Base-by-base conservation (phyloP, 2,113 vertebrate species). In the Acanthisitta chloris region DNA sequence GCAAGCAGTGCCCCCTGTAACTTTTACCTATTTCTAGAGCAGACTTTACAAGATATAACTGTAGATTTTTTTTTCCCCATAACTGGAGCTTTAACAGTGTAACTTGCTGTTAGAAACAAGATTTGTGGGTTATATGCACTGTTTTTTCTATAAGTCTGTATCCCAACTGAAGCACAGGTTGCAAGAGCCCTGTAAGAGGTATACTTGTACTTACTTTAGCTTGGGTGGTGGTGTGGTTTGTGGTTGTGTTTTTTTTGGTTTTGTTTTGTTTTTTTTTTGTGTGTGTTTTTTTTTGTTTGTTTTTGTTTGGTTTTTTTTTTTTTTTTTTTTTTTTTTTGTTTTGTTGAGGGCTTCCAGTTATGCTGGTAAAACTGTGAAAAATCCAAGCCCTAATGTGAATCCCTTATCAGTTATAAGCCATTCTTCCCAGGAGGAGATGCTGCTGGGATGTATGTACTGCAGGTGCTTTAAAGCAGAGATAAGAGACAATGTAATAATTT, bases 331-430 rank as follows among this genome's bases (percentile, higher is more conserved):
- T n/a, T n/a, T n/a, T n/a, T n/a, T n/a, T n/a, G n/a, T 90, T 86
- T 51, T 74, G 45, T 55, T 1, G 8, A 57, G n/a, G 34, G n/a
- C 33, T 86, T 31, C 29, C 13, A 17, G 58, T 66, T 73, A 24
- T 18, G n/a, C n/a, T 84, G 26, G 14, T 81, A 88, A 73, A 86
- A 81, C 42, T 43, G 29, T 49, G 80, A 72, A 74, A 80, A 95
- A 38, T 54, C 38, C 26, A 70, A 66, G 54, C 10, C 12, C 9
- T 62, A 2, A 2, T 38, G 23, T 73, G 58, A 76, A 54, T 48
- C 40, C 33, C 2, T 0, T 67, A 23, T 70, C n/a, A 61, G 25
- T 73, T 94, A 24, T 3, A 58, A 91, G 38, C 12, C 9, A 9
- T 78, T 29, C 38, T 66, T 73, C n/a, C 28, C 20, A 54, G 34